These are phyloP conservation scores for Aspidapion aeneum DNA, from an alignment of 2,888 invertebrate genomes.

Conservation along the genomic window DNA sequence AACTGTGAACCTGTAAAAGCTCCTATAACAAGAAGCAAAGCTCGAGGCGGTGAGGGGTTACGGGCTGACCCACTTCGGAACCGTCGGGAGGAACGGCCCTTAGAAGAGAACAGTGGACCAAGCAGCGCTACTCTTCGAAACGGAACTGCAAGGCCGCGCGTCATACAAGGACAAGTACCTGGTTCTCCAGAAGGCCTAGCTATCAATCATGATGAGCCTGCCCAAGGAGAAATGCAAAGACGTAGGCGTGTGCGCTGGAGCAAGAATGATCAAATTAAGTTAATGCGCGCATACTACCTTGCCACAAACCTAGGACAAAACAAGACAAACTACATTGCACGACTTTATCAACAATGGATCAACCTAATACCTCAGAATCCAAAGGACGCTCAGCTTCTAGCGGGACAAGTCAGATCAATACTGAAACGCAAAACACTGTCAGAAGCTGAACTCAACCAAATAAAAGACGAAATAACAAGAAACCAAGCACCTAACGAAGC, in stretches of 20 bases:
- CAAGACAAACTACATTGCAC: conserved; percentile 1
- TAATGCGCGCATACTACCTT: conserved; percentile 5
- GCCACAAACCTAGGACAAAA: conserved; percentile 2
- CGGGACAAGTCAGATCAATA: conserved; percentile 5
- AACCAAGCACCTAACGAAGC: neutral
- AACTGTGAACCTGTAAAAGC: neutral
- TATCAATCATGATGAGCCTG: neutral
- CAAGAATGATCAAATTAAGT: neutral
- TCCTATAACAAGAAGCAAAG: conserved; percentile 2
- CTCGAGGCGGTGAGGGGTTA: conserved; percentile 1
- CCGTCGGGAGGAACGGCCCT: neutral
- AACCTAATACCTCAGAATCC: neutral
- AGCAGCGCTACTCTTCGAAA: too few relatives aligned
- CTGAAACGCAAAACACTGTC: conserved; percentile 1
- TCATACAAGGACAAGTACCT: too few relatives aligned
- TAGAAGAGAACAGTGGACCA: neutral
- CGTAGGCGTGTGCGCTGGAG: conserved; percentile 2
- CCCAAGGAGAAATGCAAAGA: neutral
- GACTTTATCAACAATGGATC: conserved; percentile 1
- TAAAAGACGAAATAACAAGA: neutral
- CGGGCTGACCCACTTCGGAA: conserved; percentile 2
- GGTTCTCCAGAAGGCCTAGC: neutral
- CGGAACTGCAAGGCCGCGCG: too few relatives aligned
- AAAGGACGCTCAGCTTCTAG: neutral
- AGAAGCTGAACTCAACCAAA: neutral